Conservation (phyloP, 1,140 invertebrate species). For the Yoshiicerus persimilis region DNA sequence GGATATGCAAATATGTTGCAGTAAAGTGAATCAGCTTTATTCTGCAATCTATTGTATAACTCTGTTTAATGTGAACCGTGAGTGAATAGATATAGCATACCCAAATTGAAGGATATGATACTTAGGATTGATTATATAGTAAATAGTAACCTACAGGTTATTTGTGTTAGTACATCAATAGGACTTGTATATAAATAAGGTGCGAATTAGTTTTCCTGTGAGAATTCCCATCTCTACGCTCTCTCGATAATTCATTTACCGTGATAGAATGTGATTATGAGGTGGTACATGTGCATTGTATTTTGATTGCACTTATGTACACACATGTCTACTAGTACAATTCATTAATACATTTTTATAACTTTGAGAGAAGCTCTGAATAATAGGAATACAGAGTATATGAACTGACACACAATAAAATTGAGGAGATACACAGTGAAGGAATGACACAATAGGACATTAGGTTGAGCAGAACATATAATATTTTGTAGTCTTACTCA, state of each 20-base stretch:
- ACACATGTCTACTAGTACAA: background rate
- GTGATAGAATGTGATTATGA: background rate
- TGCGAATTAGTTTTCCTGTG: conserved; percentile 8
- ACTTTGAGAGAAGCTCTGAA: background rate
- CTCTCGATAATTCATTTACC: background rate
- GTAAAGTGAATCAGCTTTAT: too few species aligned
- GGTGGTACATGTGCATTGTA: background rate
- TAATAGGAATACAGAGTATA: background rate
- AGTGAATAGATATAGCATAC: too few species aligned
- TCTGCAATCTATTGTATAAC: too few species aligned
- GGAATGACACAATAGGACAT: background rate
- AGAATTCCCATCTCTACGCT: conserved; percentile 2
- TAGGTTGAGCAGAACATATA: background rate
- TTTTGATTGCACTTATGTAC: background rate
- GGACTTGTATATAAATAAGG: background rate
- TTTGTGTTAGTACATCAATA: background rate
- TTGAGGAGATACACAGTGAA: background rate
- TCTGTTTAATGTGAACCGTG: too few species aligned
- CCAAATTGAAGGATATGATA: too few species aligned
- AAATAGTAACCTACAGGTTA: background rate
- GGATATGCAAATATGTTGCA: background rate
- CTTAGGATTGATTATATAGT: too few species aligned
- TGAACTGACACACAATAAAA: background rate
- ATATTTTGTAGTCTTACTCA: background rate
- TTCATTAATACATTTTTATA: background rate